phyloP scores from a whole-genome alignment of 2,797 vertebrate species.

The Hemitrygon akajei region DNA sequence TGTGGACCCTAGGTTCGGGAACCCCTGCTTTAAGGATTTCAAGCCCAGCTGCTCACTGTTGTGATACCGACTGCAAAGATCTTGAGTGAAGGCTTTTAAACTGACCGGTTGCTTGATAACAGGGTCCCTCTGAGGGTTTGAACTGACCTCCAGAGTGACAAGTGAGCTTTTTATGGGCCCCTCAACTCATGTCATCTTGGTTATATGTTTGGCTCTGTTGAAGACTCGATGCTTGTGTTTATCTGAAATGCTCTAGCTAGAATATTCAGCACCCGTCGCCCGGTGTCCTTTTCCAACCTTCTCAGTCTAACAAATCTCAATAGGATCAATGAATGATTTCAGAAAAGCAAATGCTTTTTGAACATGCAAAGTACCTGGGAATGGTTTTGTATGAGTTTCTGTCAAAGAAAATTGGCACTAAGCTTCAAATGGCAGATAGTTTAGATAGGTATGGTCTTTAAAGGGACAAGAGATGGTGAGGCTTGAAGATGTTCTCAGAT shows the following conservation, averaged over 20 bases:
- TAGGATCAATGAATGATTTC: background rate
- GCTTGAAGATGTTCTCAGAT: background rate
- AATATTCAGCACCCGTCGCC: background rate
- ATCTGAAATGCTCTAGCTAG: background rate
- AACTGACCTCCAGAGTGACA: background rate
- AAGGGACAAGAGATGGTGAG: background rate
- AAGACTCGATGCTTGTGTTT: background rate
- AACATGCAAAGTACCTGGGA: no score
- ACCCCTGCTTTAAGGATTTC: background rate
- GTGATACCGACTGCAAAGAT: background rate
- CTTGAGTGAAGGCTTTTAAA: background rate
- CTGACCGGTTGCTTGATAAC: no score
- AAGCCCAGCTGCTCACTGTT: background rate
- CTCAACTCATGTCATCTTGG: background rate
- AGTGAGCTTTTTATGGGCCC: background rate
- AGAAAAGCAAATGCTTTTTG: background rate
- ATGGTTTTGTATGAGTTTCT: background rate
- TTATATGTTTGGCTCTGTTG: background rate
- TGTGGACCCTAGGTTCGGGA: no score
- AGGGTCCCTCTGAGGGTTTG: no score
- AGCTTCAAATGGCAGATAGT: background rate
- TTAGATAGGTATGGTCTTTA: background rate
- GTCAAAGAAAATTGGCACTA: background rate
- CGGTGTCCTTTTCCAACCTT: background rate
- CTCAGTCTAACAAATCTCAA: background rate